Conservation (phyloP, 2,113 vertebrate genomes). For the Bubalus kerabau region DNA sequence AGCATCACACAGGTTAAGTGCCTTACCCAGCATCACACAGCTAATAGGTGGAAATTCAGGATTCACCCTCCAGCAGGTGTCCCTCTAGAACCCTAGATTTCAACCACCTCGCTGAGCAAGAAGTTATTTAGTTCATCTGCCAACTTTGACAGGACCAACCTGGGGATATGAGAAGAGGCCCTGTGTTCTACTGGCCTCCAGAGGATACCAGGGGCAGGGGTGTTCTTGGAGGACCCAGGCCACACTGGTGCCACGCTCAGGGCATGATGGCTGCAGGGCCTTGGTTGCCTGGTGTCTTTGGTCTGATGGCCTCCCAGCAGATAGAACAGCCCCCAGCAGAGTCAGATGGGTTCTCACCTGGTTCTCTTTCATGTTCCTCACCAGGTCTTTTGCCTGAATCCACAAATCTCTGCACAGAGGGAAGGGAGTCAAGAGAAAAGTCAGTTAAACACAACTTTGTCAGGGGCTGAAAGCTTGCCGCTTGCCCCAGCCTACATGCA, state of each 20-base stretch:
- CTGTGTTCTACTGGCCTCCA: background rate
- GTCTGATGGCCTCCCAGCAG: no score
- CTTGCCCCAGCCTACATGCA: fast-evolving
- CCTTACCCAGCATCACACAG: background rate
- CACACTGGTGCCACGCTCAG: background rate
- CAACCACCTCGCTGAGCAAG: background rate
- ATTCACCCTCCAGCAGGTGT: background rate
- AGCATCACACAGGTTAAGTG: background rate
- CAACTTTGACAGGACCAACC: background rate
- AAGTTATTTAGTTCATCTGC: background rate
- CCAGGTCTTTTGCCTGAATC: slow-evolving; percentile 74
- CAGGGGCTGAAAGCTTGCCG: background rate
- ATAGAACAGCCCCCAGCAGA: fast-evolving
- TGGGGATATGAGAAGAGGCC: background rate
- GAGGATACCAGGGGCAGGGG: background rate
- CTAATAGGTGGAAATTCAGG: background rate
- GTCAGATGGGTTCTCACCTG: slow-evolving; percentile 61
- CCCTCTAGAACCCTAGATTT: background rate
- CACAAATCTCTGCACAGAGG: slow-evolving; percentile 73
- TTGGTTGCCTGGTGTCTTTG: fast-evolving
- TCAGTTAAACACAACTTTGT: background rate
- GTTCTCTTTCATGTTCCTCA: slow-evolving; percentile 74
- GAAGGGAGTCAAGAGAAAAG: background rate
- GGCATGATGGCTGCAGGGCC: background rate
- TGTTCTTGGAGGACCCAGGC: background rate